Conservation (phyloP, 2,888 invertebrate genomes). For the Cactoblastis cactorum region DNA sequence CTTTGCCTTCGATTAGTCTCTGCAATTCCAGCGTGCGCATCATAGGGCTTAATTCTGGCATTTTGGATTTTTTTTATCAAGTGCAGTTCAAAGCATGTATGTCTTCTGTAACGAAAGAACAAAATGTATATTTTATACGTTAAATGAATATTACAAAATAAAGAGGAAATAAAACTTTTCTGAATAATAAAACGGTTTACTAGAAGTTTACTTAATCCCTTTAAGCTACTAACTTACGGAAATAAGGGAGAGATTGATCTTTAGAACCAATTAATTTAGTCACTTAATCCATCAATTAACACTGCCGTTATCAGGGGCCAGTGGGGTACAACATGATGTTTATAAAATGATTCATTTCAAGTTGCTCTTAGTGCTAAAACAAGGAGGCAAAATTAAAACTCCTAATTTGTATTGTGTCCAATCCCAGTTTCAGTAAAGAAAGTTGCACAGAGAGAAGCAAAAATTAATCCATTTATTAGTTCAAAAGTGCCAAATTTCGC, state of each 20-base stretch:
- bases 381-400: not conserved
- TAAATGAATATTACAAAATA: not conserved
- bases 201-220: not conserved
- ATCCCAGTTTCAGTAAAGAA: no score
- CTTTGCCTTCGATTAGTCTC: conserved; percentile 73
- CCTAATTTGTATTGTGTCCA: no score
- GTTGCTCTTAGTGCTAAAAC: not conserved
- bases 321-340: not conserved
- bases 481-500: no score
- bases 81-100: not conserved
- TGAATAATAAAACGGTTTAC: not conserved
- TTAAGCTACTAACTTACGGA: not conserved
- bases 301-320: conserved; percentile 3
- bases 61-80: conserved; percentile 31
- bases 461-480: no score
- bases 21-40: conserved; percentile 74
- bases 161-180: no score
- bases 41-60: conserved; percentile 73
- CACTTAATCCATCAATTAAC: conserved; percentile 9
- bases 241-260: conserved; percentile 2
- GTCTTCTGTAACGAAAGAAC: conserved; percentile 1
- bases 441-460: no score
- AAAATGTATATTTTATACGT: not conserved
- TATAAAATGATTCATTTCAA: not conserved
- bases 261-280: conserved; percentile 6